Evolutionary conservation across 2,888 invertebrate genomes (phyloP).

Genomic region (Coleophora deauratella): DNA sequence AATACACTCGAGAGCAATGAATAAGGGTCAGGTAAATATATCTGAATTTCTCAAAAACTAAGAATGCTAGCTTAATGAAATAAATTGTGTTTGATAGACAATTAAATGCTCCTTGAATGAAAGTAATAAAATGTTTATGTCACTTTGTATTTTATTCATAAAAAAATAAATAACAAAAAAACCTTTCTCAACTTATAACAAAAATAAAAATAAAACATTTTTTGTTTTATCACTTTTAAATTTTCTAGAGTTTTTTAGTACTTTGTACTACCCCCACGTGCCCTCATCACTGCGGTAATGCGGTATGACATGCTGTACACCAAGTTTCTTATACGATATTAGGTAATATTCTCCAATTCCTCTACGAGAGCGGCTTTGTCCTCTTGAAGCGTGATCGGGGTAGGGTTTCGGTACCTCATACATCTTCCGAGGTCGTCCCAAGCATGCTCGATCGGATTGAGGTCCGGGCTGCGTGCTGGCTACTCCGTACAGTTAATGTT

Average conservation of each 20-base stretch:
- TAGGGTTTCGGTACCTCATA: slow-evolving; percentile 16
- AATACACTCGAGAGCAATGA: too few relatives aligned
- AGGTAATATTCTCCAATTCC: too few relatives aligned
- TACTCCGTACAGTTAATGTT: slow-evolving; percentile 14
- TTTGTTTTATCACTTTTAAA: neutral
- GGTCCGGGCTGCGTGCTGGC: slow-evolving; percentile 18
- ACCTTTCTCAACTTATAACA: neutral
- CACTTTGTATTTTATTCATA: too few relatives aligned
- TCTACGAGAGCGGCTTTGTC: slow-evolving; percentile 12
- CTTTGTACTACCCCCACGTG: neutral
- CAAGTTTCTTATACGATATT: too few relatives aligned
- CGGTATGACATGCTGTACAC: neutral
- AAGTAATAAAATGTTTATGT: too few relatives aligned
- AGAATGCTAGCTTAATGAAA: too few relatives aligned
- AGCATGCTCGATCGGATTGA: slow-evolving; percentile 21
- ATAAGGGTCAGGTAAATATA: too few relatives aligned
- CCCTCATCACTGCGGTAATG: neutral
- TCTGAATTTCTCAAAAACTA: too few relatives aligned
- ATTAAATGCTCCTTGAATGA: too few relatives aligned
- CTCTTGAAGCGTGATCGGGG: slow-evolving; percentile 16
- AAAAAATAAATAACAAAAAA: too few relatives aligned
- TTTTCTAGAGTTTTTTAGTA: neutral
- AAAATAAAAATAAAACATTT: too few relatives aligned
- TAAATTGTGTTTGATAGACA: too few relatives aligned
- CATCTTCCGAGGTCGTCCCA: slow-evolving; percentile 18